Percentiles rank a stretch among this genome's conserved stretches.
Conservation (phyloP, 2,113 vertebrate species). For the Calidris pygmaea region DNA sequence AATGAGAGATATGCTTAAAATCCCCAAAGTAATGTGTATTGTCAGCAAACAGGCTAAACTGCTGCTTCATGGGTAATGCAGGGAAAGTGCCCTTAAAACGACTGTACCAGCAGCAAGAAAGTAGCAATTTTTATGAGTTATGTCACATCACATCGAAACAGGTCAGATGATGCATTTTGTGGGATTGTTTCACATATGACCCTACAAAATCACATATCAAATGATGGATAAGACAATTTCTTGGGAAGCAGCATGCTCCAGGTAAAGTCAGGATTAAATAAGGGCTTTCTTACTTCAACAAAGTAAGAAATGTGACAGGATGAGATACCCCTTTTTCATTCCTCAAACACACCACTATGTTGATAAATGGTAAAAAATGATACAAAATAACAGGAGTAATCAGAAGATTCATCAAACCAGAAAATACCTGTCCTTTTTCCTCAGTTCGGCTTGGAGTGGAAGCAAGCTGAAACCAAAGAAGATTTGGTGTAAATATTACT, state of each 20-base stretch:
- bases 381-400: not conserved
- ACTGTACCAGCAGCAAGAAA: not conserved
- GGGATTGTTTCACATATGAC: not conserved
- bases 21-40: not conserved
- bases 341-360: not conserved
- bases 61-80: not conserved
- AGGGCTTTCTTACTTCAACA: not conserved
- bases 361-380: not conserved
- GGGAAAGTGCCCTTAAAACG: not conserved
- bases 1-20: not conserved
- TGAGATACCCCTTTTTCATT: not conserved
- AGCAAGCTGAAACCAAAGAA: not conserved
- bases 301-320: not conserved
- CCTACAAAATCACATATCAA: not conserved
- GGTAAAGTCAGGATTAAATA: not conserved
- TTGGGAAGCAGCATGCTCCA: not conserved
- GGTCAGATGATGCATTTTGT: not conserved
- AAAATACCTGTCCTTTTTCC: not conserved
- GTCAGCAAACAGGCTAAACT: conserved; percentile 26
- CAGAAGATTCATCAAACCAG: not conserved
- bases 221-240: not conserved
- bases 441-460: not conserved
- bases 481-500: not conserved
- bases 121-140: not conserved
- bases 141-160: not conserved